Evolutionary conservation across 1,140 invertebrate genomes (phyloP), one percentile per base, ranked within the genome.

Genomic region (Condylostylus longicornis): DNA sequence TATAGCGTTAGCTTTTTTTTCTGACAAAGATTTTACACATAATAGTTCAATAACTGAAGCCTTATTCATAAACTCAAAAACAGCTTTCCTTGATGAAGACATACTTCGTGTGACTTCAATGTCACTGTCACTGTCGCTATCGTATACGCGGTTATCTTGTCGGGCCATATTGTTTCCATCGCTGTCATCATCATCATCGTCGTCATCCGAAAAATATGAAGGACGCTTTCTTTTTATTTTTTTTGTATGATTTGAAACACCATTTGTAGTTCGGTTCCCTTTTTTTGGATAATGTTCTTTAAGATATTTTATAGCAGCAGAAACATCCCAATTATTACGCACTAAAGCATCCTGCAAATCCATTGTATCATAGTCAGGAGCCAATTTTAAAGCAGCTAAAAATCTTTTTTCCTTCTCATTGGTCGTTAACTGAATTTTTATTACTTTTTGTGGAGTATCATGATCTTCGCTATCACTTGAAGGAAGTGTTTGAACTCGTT

Each of bases 31-130:
- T 36, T 71, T 68, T 40, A 85, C 71, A 10, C 74, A 54, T 18
- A 73, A 65, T 8, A 86, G 50, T 53, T 86, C 82, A 14, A 63
- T 64, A 29, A 69, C 42, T 17, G 66, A 65, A 22, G 75, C 78
- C 28, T 54, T 76, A 55, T 78, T 76, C 46, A 86, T 68, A 51
- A 85, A 84, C 29, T 82, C 73, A 41, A 82, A 75, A 19, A 84
- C 81, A 51, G 73, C 70, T 45, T 71, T 72, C 38, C 81, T 77
- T 46, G 80, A 72, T 21, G 67, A 67, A 0, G 70, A 70, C 42
- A 83, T 61, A 40, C 75, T 71, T 42, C 77, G 69, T 7, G 70
- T 72, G 45, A 79, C 63, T 58, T 82, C 79, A 6, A 68, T 65
- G 53, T 83, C 79, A 9, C 77, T 80, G 51, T 82, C 79, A 29